Base-by-base conservation (phyloP, 2,797 vertebrate genomes). In the Pangasius mekongensis region DNA sequence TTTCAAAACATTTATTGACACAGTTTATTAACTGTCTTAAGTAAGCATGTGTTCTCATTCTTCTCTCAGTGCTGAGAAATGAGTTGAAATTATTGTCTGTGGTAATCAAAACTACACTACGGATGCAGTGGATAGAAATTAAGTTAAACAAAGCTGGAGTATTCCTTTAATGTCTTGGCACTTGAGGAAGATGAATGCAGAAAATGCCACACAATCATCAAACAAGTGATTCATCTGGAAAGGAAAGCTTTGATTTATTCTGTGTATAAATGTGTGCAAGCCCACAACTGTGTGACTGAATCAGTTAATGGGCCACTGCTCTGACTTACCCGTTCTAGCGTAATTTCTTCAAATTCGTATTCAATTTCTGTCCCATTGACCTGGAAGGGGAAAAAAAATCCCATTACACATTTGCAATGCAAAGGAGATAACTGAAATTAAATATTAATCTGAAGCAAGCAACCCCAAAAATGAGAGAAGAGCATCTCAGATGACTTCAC, bases 311-410 rank as follows among this genome's bases (percentile, higher is more conserved):
- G 30, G 58, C 62, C 10, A 78, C n/a, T 5, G 20, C 36, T 67
- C 66, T 85, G 88, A 96, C 98, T 98, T 95, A 99, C 98, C 96
- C 98, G 96, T 89, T 99, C 98, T 92, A 99, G 91, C 92, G 98
- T 99, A 94, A 99, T 99, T 96, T 99, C 98, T 95, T 99, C 98
- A 96, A 99, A 99, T 94, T 99, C 98, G 93, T 99, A 99, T 95
- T 99, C 97, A 90, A 98, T 99, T 97, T 99, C 98, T 91, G 98
- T 98, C 91, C 98, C 98, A 87, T 99, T 99, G 93, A 99, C 97
- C 98, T 99, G 88, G 86, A 91, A 91, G 83, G 89, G 22, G 89
- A 91, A 89, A 88, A 77, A 74, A 86, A 87, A 83, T 88, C 85
- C n/a, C 13, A 89, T 90, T 89, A 92, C 74, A 83, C 62, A 49